phyloP scores from a whole-genome alignment of 2,113 vertebrate genomes.

The Antechinus stuartii region DNA sequence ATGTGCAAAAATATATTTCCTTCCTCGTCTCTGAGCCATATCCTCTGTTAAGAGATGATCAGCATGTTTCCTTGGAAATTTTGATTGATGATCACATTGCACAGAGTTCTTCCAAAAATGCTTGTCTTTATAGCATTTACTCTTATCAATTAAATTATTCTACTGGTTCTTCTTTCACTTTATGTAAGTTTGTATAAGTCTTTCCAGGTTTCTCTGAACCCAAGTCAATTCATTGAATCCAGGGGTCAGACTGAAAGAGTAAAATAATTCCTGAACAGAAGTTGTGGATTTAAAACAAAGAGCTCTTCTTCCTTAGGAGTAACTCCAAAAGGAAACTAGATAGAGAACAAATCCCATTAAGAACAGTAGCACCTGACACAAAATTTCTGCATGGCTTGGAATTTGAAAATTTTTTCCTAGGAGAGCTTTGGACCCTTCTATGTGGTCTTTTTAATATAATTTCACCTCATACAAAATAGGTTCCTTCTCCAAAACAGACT shows the following conservation, averaged over 20 bases:
- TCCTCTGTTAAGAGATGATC: not conserved
- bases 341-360: not conserved
- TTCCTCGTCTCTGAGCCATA: not conserved
- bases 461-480: not conserved
- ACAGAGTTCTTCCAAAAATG: not conserved
- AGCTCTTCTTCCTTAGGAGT: not conserved
- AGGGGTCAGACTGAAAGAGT: not conserved
- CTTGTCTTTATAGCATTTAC: not conserved
- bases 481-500: not conserved
- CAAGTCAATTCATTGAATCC: not conserved
- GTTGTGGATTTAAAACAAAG: not conserved
- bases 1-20: not conserved
- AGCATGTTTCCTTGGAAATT: not conserved
- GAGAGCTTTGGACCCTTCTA: not conserved
- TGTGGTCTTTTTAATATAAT: not conserved
- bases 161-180: not conserved
- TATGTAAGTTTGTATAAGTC: not conserved
- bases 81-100: not conserved
- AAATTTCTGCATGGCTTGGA: not conserved
- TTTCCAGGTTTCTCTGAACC: not conserved
- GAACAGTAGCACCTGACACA: not conserved
- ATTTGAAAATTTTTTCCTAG: not conserved
- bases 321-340: not conserved
- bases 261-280: not conserved
- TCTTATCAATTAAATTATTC: not conserved